These are phyloP conservation scores for Ferdinandea cuprea DNA, from an alignment of 2,888 invertebrate genomes.

Conservation along the genomic window DNA sequence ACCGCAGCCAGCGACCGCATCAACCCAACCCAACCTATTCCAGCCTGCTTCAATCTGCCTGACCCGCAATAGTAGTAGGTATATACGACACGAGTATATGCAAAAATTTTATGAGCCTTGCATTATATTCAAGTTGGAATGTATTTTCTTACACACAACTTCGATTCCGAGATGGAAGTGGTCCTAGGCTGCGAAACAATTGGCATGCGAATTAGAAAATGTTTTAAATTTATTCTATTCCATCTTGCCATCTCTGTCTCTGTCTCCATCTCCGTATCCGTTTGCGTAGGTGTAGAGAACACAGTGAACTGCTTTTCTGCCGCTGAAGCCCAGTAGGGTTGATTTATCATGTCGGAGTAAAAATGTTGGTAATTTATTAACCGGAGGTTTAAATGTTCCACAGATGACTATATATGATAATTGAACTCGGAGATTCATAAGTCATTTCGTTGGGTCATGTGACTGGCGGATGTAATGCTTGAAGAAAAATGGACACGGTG, in stretches of 20 bases:
- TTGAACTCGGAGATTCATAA: slow-evolving; percentile 31
- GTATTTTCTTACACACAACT: slow-evolving; percentile 57
- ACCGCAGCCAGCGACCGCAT: background rate
- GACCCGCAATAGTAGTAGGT: slow-evolving; percentile 33
- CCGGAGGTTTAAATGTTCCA: slow-evolving; percentile 23
- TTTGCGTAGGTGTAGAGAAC: slow-evolving; percentile 10
- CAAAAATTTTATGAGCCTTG: slow-evolving; percentile 63
- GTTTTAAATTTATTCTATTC: slow-evolving; percentile 45
- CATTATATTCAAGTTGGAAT: slow-evolving; percentile 49
- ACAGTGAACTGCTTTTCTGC: background rate
- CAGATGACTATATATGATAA: slow-evolving; percentile 38
- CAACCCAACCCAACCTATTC: background rate
- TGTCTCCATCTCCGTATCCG: no score
- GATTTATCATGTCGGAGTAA: slow-evolving; percentile 43
- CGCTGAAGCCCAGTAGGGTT: slow-evolving; percentile 14
- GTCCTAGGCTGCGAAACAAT: slow-evolving; percentile 49
- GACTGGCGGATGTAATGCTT: slow-evolving; percentile 3
- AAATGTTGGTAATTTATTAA: slow-evolving; percentile 48
- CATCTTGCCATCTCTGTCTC: background rate
- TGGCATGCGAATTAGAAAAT: slow-evolving; percentile 60
- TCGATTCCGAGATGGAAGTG: slow-evolving; percentile 6
- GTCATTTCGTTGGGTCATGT: slow-evolving; percentile 19
- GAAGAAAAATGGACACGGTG: slow-evolving; percentile 47
- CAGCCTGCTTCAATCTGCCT: no score
- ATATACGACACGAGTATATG: slow-evolving; percentile 30